Conservation (phyloP, 2,888 invertebrate species). For the Baronia brevicornis region DNA sequence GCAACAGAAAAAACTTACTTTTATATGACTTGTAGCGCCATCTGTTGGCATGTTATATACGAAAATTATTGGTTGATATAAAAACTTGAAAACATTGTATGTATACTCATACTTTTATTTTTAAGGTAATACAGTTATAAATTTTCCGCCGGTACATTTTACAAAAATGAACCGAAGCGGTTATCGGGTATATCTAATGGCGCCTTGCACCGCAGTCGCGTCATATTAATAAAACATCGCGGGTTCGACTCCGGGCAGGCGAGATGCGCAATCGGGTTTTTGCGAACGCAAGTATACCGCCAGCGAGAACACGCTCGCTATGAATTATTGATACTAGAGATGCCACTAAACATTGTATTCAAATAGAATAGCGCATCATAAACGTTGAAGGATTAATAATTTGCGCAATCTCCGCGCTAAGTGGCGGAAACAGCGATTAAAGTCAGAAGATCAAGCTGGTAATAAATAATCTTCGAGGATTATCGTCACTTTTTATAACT, state of each 20-base stretch:
- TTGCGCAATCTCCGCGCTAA: conserved; percentile 5
- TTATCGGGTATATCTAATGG: conserved; percentile 16
- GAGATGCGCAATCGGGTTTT: conserved; percentile 22
- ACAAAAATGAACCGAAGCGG: conserved; percentile 4
- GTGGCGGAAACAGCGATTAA: conserved; percentile 3
- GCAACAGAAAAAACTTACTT: too few relatives aligned
- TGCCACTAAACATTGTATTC: conserved; percentile 36
- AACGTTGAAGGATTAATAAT: conserved; percentile 7
- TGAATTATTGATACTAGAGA: conserved; percentile 32
- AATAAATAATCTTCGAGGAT: too few relatives aligned
- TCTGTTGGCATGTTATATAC: too few relatives aligned
- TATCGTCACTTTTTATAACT: too few relatives aligned
- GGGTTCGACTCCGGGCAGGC: conserved; percentile 22
- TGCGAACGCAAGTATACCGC: conserved; percentile 13
- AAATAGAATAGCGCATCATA: conserved; percentile 21
- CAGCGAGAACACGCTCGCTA: conserved; percentile 20
- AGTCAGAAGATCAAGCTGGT: too few relatives aligned
- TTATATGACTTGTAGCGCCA: too few relatives aligned
- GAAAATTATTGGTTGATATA: too few relatives aligned
- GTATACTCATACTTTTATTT: too few relatives aligned
- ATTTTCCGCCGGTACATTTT: conserved; percentile 5
- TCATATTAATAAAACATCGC: conserved; percentile 33
- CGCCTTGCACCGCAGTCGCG: conserved; percentile 17
- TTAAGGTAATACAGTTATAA: conserved; percentile 12
- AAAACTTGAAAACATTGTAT: too few relatives aligned